Percentiles rank a stretch among this genome's conserved stretches.
These are phyloP conservation scores for Ptychadena robeensis DNA, from an alignment of 2,797 vertebrate species.

Conservation along the genomic window DNA sequence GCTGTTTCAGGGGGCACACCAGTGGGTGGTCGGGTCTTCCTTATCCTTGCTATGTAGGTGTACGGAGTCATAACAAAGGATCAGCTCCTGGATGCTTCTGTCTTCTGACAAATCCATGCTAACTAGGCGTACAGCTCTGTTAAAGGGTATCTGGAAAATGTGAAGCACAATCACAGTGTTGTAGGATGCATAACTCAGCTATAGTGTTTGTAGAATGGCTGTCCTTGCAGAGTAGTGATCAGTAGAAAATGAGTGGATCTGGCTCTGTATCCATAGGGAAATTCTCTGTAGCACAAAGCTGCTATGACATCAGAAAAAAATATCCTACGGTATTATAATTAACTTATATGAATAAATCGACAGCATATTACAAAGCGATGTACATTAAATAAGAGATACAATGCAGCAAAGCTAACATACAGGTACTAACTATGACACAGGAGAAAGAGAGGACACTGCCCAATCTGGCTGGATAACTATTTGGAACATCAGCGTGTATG, in stretches of 20 bases:
- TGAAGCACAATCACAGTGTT: background rate
- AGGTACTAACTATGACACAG: too few species aligned
- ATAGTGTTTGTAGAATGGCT: too few species aligned
- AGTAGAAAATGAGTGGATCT: background rate
- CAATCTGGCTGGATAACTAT: too few species aligned
- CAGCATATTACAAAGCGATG: too few species aligned
- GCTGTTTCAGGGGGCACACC: background rate
- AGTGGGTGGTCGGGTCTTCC: slow-evolving; percentile 9
- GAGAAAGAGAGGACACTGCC: too few species aligned
- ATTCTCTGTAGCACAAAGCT: background rate
- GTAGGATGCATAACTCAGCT: background rate
- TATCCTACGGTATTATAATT: too few species aligned
- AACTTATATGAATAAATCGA: too few species aligned
- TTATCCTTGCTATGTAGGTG: slow-evolving; percentile 1
- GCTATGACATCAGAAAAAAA: background rate
- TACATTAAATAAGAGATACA: too few species aligned
- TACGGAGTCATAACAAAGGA: background rate
- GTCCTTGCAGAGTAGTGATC: background rate
- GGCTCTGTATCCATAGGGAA: background rate
- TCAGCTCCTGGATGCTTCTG: background rate
- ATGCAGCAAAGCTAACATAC: too few species aligned
- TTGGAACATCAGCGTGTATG: too few species aligned
- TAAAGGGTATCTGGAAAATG: background rate
- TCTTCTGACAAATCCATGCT: background rate
- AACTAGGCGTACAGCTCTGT: too few species aligned